phyloP scores from a whole-genome alignment of 2,113 vertebrate species.

The Ceyx cyanopectus region DNA sequence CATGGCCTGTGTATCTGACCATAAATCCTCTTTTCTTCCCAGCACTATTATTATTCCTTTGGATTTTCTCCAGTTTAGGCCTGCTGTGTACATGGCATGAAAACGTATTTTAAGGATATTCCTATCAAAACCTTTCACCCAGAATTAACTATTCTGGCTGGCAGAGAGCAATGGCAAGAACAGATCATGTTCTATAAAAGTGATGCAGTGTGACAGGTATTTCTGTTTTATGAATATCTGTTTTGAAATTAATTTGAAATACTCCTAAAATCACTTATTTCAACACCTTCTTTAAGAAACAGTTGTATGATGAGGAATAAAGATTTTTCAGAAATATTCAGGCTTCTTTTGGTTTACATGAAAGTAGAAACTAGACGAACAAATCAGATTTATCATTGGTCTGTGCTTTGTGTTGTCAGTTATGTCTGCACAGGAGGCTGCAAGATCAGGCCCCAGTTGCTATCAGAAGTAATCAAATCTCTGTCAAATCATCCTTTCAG shows the following conservation, averaged over 20 bases:
- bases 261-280: background rate
- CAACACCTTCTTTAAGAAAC: background rate
- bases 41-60: background rate
- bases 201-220: background rate
- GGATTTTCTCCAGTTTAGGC: background rate
- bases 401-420: background rate
- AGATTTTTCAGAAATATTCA: background rate
- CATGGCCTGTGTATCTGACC: background rate
- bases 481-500: constrained; percentile 2
- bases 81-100: background rate
- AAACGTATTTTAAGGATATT: background rate
- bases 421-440: background rate
- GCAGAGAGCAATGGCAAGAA: background rate
- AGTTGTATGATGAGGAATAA: background rate
- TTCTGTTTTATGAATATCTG: background rate
- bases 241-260: background rate
- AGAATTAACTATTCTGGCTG: background rate
- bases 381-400: background rate
- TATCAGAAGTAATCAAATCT: constrained; percentile 40
- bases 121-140: background rate
- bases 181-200: background rate
- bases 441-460: background rate
- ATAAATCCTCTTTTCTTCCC: background rate
- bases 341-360: background rate
- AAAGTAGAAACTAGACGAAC: background rate